Base-by-base conservation (phyloP, 1,140 invertebrate genomes). In the Euura saliciscinereae region DNA sequence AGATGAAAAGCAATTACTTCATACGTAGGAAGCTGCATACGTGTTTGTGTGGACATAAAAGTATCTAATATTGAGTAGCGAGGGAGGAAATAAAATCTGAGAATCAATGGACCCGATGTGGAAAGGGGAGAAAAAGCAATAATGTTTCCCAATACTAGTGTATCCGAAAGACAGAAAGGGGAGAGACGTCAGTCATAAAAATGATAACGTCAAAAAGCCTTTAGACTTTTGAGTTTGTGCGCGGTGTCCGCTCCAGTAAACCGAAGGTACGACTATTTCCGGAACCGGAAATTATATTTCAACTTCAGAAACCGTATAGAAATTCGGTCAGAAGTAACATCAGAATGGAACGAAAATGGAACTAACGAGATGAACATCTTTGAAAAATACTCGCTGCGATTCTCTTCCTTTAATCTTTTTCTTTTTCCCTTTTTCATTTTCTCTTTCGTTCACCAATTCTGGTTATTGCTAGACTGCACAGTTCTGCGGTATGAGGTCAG, bases 231-330 rank as follows among this genome's bases (percentile, higher is more conserved):
- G 51, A 59, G 51, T 59, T 11, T 59, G 13, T 11, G 13, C 51
- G 51, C 51, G 13, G 51, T n/a, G 51, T 8, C 13, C 13, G 51
- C 51, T 11, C 28, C 28, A 28, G 28, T 28, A 28, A 28, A 28
- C 28, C 28, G 51, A 59, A 59, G 51, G 10, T 11, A n/a, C 51
- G 51, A 59, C 51, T 59, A 59, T 59, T 59, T 59, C 51, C 51
- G 51, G 28, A 11, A n/a, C 51, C 51, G 51, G 51, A 59, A 59
- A 59, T 59, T 59, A n/a, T 59, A 59, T 59, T 59, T 59, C 51
- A 59, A 4, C 3, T 11, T 59, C 51, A 59, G 51, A 59, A 59
- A 11, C 6, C 51, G 51, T 59, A 6, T 59, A 59, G 51, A 59
- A 59, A 59, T 59, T 8, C 8, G 51, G 46, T 51, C 46, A 51